Base-by-base conservation (phyloP, 2,113 vertebrate genomes). In the Aphelocoma coerulescens region DNA sequence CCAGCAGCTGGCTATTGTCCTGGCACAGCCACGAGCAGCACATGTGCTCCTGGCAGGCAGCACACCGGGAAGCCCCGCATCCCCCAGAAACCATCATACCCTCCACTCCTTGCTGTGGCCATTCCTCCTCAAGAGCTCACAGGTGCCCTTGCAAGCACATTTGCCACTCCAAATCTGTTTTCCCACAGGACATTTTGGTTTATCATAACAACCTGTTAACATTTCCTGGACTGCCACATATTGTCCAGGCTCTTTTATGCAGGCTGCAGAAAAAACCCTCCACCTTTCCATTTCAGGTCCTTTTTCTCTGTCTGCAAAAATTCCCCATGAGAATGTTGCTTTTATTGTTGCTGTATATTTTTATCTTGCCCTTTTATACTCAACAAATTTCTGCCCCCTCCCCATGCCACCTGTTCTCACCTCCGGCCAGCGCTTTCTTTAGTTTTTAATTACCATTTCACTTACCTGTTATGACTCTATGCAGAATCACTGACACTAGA, bases 391-490 rank as follows among this genome's bases (percentile, higher is more conserved):
- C 79, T 49, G 48, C 32, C 58, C 78, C 68, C 41, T 49, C 21
- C 77, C 51, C 26, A 5, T 77, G 78, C 79, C 76, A 90, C 95
- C 68, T 94, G 73, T 94, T 93, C 83, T 92, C 91, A 93, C 94
- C 86, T 94, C 94, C 11, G 95, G 96, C 92, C 96, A 96, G 77
- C 2, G 5, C 54, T 92, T 86, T 76, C 57, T 88, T 96, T 72
- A 72, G 41, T 79, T 96, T 94, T 96, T 97, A 97, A 96, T 97
- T 96, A 97, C 91, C 74, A 93, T 96, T 90, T 92, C 83, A 65
- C 95, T 95, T 94, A 95, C 93, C 92, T 96, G 93, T 96, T 97
- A 95, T 49, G 88, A 66, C 91, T 96, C 68, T 87, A 95, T 19
- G 76, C 95, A 96, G 96, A 94, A 96, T 85, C 91, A 93, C 79